These are phyloP conservation scores for Aromia moschata DNA, from an alignment of 2,888 invertebrate species.

Conservation along the genomic window DNA sequence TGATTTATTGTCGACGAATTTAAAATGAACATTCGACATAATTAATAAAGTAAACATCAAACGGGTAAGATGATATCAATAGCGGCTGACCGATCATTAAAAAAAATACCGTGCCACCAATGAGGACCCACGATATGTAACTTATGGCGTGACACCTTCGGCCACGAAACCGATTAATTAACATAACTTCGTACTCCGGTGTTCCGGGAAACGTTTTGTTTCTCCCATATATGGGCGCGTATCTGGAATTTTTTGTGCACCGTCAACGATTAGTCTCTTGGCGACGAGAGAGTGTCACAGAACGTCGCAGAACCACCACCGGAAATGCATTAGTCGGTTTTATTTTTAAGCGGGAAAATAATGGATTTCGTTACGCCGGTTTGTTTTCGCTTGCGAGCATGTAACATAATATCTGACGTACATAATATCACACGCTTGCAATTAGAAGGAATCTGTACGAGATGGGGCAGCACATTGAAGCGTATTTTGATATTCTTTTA, in stretches of 20 bases:
- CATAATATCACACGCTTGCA: too few relatives aligned
- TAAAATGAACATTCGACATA: too few relatives aligned
- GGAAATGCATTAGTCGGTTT: slow-evolving; percentile 27
- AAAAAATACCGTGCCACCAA: too few relatives aligned
- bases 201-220: background rate
- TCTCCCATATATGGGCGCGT: background rate
- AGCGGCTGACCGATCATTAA: too few relatives aligned
- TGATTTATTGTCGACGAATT: too few relatives aligned
- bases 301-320: slow-evolving; percentile 23
- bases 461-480: too few relatives aligned
- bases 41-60: too few relatives aligned
- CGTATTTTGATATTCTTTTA: too few relatives aligned
- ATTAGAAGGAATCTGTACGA: too few relatives aligned
- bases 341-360: slow-evolving; percentile 25
- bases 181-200: background rate
- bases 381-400: slow-evolving; percentile 16
- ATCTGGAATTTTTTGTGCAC: background rate
- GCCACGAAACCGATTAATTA: slow-evolving; percentile 3
- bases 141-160: background rate
- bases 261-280: slow-evolving; percentile 1
- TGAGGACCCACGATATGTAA: too few relatives aligned
- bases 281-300: slow-evolving; percentile 14
- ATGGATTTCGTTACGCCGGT: slow-evolving; percentile 20
- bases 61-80: too few relatives aligned
- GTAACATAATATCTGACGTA: slow-evolving; percentile 13